Base-by-base conservation (phyloP, 1,140 invertebrate genomes). In the Brachionus rubens region DNA sequence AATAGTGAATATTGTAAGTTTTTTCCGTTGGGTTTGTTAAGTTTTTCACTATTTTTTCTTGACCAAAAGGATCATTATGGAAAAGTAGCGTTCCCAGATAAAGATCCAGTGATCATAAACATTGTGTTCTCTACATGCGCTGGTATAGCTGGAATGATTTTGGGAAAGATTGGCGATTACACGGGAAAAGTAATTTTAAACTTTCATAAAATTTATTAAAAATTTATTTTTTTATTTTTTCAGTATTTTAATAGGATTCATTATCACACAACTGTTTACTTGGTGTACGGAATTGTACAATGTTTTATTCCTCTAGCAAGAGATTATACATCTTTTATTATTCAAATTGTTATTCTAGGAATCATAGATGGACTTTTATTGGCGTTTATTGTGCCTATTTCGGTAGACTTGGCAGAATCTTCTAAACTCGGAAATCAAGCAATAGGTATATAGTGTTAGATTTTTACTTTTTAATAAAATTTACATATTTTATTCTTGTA, bases 361-460 rank as follows among this genome's bases (percentile, higher is more conserved):
- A 21, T 54, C 6, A 30, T 72, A 40, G 68, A 72, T 26, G 68
- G 68, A 7, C 24, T 72, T 50, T 24, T 72, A 12, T 24, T 72
- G 33, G 48, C 30, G 1, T 72, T 72, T 50, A 72, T 72, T 12
- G 68, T 72, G 19, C 68, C 68, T 19, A 72, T 72, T 41, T 19
- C 68, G 21, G 48, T 28, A 50, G 21, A 19, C 10, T 40, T 72
- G 16, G 50, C 47, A 26, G 30, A 28, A 50, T 72, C 19, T 30
- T 40, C 46, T n/a, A 52, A 50, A 24, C 40, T 72, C 10, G 36
- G 43, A 0, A 72, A 50, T 33, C 68, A 72, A 19, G 68, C 68
- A 4, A 26, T 28, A 6, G 56, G 56, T n/a, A n/a, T n/a, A n/a
- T n/a, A n/a, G n/a, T n/a, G n/a, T n/a, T n/a, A n/a, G n/a, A n/a